Evolutionary conservation across 2,797 vertebrate species (phyloP), one percentile per base, ranked within the genome.

Genomic region (Dendrocincla tyrannina): DNA sequence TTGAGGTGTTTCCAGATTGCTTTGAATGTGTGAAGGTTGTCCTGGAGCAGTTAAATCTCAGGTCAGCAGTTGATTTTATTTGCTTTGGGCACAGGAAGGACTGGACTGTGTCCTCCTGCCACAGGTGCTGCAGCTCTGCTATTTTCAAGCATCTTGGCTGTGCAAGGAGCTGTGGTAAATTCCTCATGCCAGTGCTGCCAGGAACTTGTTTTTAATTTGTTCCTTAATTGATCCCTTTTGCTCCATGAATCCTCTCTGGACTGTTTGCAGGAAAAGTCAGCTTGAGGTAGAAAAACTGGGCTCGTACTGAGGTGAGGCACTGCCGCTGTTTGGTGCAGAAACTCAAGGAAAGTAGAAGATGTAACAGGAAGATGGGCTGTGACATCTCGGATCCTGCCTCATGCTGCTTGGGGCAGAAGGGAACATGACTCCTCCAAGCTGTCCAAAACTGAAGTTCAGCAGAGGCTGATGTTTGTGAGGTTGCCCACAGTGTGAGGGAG

Each of bases 401-500:
- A 0, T 17, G 46, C 35, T 35, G 19, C 49, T 6, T 2, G 3
- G 44, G 56, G 30, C 52, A 47, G 66, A 14, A 10, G 17, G 53
- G 20, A 60, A 33, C 17, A 2, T 0, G 0, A 27, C 28, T 80
- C 8, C 32, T 46, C 35, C 37, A 17, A 27, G 7, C 41, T 3
- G 17, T 24, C 44, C 41, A 44, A 15, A 67, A 8, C 30, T 27
- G n/a, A 63, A 19, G 6, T 32, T 83, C 28, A 49, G 60, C 7
- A 72, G 28, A 35, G 32, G 7, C 47, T 24, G 2, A 1, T 24
- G 42, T 55, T 30, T 46, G 47, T 1, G 2, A 42, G 42, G 41
- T 7, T 17, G 20, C 62, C 69, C 19, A 0, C 44, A 6, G 58
- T 0, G 0, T 14, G 20, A 24, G 42, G 25, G 33, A 33, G 7